Base-by-base conservation (phyloP, 2,888 invertebrate genomes). In the Ormyrus nitidulus region DNA sequence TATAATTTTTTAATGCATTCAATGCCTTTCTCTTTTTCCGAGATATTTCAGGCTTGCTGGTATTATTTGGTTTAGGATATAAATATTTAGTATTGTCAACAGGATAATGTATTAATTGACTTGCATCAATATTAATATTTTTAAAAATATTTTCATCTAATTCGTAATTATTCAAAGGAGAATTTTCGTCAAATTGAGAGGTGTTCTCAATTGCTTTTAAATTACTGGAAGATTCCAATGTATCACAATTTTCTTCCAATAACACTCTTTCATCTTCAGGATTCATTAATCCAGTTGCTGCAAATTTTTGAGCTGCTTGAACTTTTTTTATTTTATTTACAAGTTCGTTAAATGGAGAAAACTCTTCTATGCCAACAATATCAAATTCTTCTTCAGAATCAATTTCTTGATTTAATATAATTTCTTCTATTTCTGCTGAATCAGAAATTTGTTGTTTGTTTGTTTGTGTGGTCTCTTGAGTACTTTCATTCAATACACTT, bases 371-470 rank as follows among this genome's bases (percentile, higher is more conserved):
- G 58, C 78, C 78, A 11, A 75, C 80, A 64, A 77, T 54, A 76
- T 80, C 82, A 54, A 69, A 80, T 65, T 71, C 82, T 10, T 77
- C 78, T 9, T 77, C 66, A 49, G 59, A 48, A 66, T 74, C 62
- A 19, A 66, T 34, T 13, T 59, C 49, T 51, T 65, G 61, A 44
- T 48, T 11, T 46, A 49, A 5, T 56, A 8, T 11, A 58, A 62
- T 48, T 19, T 71, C 62, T 53, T 53, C 7, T 9, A 10, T 46
- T 51, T 34, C 34, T 34, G 5, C 9, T 13, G 53, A 68, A n/a
- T 49, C 10, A 7, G 10, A 51, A 7, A 34, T 49, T 11, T 1
- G 8, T 7, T n/a, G 19, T 49, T 74, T 9, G 51, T 56, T 53
- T 34, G 34, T 34, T 34, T 34, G 3, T 4, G 34, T 34, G 4